A percentile compares a stretch with the other conserved stretches of the same genome.
phyloP scores from a whole-genome alignment of 2,888 invertebrate species.

The Tigriopus californicus region DNA sequence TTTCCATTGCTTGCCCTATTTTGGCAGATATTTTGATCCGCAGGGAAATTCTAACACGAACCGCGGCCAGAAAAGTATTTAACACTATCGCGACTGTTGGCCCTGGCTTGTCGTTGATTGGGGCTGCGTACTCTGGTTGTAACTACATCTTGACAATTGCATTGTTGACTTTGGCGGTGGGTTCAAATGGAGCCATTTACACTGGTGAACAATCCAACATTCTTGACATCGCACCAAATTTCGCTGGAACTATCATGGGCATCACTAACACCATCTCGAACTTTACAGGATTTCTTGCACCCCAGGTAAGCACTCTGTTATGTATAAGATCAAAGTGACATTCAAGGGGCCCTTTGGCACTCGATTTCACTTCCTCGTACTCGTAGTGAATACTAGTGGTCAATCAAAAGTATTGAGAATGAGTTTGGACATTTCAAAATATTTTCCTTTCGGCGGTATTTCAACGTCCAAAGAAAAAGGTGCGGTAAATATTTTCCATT shows the following conservation, averaged over 20 bases:
- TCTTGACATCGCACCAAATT: constrained; percentile 11
- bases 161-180: not conserved
- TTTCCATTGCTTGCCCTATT: not conserved
- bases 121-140: not conserved
- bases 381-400: no score
- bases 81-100: not conserved
- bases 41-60: not conserved
- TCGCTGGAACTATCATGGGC: constrained; percentile 7
- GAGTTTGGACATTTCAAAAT: no score
- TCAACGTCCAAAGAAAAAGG: no score
- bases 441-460: no score
- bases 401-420: no score
- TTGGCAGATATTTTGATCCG: not conserved
- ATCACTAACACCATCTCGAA: not conserved
- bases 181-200: not conserved
- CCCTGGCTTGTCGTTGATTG: not conserved
- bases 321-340: no score
- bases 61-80: not conserved
- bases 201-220: not conserved
- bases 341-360: no score
- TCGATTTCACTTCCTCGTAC: no score
- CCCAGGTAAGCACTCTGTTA: not conserved
- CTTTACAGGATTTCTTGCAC: constrained; percentile 1
- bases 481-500: no score
- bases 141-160: not conserved